These are phyloP conservation scores for Ommatoiulus sabulosus DNA, from an alignment of 2,888 invertebrate genomes.

Conservation along the genomic window DNA sequence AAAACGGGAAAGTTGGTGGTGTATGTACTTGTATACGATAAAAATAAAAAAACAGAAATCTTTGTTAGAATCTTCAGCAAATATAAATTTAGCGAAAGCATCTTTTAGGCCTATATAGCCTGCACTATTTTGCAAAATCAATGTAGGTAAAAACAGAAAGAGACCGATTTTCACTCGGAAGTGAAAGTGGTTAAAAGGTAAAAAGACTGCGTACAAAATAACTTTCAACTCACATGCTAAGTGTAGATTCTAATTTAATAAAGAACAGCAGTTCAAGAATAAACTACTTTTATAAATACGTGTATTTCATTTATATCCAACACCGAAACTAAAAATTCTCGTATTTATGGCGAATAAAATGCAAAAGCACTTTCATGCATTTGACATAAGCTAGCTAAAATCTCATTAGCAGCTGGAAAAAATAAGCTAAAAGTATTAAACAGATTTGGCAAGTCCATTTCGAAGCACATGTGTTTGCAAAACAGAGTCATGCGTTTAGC, in stretches of 20 bases:
- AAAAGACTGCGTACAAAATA: too few relatives aligned
- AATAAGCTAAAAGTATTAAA: not conserved
- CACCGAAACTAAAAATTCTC: not conserved
- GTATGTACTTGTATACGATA: too few relatives aligned
- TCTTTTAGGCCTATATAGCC: not conserved
- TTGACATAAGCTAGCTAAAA: not conserved
- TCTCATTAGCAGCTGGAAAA: not conserved
- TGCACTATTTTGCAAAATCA: not conserved
- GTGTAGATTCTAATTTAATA: not conserved
- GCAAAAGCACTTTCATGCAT: not conserved
- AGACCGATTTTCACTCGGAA: not conserved
- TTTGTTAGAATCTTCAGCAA: not conserved
- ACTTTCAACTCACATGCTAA: too few relatives aligned
- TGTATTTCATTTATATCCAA: not conserved
- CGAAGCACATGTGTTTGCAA: not conserved
- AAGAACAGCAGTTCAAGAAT: not conserved
- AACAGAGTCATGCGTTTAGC: not conserved
- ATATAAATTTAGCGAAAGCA: not conserved
- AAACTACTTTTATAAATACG: too few relatives aligned
- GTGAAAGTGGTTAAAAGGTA: too few relatives aligned
- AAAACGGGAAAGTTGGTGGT: not conserved
- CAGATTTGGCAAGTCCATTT: not conserved
- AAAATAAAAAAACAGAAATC: conserved; percentile 14
- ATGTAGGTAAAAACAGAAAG: not conserved
- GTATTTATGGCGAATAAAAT: not conserved